These are phyloP conservation scores for Drosophila lini DNA, from an alignment of 1,140 invertebrate genomes.

Conservation along the genomic window DNA sequence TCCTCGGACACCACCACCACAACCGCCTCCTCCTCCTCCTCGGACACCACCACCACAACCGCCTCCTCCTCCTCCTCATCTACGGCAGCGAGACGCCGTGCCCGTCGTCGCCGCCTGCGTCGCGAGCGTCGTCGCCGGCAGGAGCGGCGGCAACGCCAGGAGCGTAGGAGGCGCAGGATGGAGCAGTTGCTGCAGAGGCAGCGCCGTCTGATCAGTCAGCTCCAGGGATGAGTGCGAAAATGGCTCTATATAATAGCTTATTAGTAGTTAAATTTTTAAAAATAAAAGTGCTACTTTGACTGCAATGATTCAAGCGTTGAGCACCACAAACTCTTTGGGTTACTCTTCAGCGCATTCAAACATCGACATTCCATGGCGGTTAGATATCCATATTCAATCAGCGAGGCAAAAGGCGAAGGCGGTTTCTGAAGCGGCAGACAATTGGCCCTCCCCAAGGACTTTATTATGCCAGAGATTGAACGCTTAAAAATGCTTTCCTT, in stretches of 20 bases:
- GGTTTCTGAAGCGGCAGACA: conserved; percentile 50
- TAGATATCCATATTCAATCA: conserved; percentile 48
- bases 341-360: conserved; percentile 15
- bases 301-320: not conserved
- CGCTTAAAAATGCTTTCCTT: conserved; percentile 78
- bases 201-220: too few relatives aligned
- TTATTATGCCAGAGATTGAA: conserved; percentile 66
- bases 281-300: not conserved
- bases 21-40: conserved; percentile 3
- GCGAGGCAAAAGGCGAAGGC: not conserved
- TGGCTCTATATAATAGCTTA: not conserved
- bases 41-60: not conserved
- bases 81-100: conserved; percentile 20
- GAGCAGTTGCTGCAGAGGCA: conserved; percentile 1
- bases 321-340: not conserved
- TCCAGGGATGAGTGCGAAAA: not conserved
- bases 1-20: conserved; percentile 4
- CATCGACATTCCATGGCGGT: not conserved
- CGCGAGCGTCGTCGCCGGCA: too few relatives aligned
- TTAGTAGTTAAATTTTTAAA: not conserved
- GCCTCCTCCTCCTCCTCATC: conserved; percentile 3
- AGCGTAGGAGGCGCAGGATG: conserved; percentile 6
- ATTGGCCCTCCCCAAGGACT: conserved; percentile 73
- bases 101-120: too few relatives aligned
- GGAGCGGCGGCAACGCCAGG: too few relatives aligned